These are phyloP conservation scores for Halocynthia aurantium DNA, from an alignment of 23 tunicate species.

Conservation along the genomic window DNA sequence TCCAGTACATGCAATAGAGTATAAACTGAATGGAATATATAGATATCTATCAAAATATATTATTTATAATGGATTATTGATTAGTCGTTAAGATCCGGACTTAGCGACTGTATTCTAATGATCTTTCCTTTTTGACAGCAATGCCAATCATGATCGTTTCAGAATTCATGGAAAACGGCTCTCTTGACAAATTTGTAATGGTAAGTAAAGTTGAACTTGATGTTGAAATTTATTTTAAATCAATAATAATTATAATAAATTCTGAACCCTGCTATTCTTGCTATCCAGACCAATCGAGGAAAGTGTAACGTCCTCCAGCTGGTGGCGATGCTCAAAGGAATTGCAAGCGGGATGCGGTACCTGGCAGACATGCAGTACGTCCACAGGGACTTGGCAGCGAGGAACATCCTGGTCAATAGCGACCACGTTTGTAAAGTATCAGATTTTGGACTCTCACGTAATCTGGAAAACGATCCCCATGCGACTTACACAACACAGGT, in stretches of 20 bases:
- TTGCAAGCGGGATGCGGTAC: constrained; percentile 59
- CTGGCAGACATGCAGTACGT: constrained; percentile 48
- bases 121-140: constrained; percentile 27
- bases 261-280: too few relatives aligned
- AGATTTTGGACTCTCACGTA: constrained; percentile 76
- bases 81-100: too few relatives aligned
- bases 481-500: constrained; percentile 82
- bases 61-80: too few relatives aligned
- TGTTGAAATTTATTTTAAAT: not conserved
- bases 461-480: constrained; percentile 59
- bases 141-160: constrained; percentile 89
- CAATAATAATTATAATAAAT: not conserved
- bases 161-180: constrained; percentile 93
- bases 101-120: not conserved
- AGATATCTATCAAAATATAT: too few relatives aligned
- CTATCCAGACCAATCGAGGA: constrained; percentile 17
- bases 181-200: constrained; percentile 68
- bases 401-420: constrained; percentile 58
- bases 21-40: too few relatives aligned
- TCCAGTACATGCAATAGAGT: not conserved
- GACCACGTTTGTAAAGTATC: constrained; percentile 53
- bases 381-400: constrained; percentile 76
- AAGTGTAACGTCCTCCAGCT: constrained; percentile 25
- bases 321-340: constrained; percentile 54
- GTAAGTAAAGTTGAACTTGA: not conserved